Conservation (phyloP, 2,797 vertebrate genomes). For the Neoniphon sammara region DNA sequence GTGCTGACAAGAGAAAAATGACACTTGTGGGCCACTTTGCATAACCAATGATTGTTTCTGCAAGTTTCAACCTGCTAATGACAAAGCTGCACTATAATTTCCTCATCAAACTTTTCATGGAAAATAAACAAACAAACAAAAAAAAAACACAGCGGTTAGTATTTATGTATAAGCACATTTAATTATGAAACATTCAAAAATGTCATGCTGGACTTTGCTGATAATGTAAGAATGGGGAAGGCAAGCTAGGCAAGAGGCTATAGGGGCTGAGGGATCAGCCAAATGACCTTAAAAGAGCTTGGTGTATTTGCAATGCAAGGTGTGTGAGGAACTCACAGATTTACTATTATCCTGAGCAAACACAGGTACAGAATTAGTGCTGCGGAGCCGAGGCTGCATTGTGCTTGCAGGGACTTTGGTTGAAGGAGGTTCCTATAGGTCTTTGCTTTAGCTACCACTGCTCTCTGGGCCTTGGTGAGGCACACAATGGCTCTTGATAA, state of each 20-base stretch:
- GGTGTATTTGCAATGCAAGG: constrained; percentile 49
- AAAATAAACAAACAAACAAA: background rate
- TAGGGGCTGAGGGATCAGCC: background rate
- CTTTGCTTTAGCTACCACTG: constrained; percentile 18
- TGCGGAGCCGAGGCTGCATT: constrained; percentile 32
- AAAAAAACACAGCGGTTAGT: too few species aligned
- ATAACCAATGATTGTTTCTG: background rate
- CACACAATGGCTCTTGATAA: constrained; percentile 36
- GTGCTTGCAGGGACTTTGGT: constrained; percentile 31
- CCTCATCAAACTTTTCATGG: background rate
- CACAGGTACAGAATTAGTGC: constrained; percentile 38
- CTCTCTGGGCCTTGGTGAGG: constrained; percentile 24
- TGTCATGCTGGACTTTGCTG: background rate
- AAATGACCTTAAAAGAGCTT: constrained; percentile 2
- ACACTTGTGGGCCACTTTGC: background rate
- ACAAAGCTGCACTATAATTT: constrained; percentile 4
- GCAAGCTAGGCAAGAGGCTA: constrained; percentile 2
- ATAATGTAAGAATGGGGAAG: background rate
- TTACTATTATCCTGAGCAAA: constrained; percentile 63
- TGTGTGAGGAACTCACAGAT: constrained; percentile 48
- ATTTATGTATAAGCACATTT: background rate
- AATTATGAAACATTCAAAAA: background rate
- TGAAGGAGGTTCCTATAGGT: constrained; percentile 29
- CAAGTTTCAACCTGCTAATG: constrained; percentile 56
- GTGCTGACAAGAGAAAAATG: background rate